These are phyloP conservation scores for Lordiphosa mommai DNA, from an alignment of 1,140 invertebrate species.

Conservation along the genomic window DNA sequence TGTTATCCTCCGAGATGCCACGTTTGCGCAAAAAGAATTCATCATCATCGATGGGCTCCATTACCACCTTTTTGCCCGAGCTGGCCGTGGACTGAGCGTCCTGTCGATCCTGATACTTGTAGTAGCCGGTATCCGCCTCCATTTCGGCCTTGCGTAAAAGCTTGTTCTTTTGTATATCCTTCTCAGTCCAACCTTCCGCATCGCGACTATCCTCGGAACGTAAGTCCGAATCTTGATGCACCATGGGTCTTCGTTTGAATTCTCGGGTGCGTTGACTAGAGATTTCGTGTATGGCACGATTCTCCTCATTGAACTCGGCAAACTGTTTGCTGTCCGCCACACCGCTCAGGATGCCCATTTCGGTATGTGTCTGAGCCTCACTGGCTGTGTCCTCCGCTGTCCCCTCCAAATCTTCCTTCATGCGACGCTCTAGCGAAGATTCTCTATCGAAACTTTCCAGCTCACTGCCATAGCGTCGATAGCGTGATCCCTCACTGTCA, in stretches of 20 bases:
- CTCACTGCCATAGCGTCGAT: slow-evolving; percentile 73
- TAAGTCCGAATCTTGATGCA: slow-evolving; percentile 75
- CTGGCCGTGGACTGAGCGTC: slow-evolving; percentile 78
- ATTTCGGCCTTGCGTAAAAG: slow-evolving; percentile 68
- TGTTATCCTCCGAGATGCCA: slow-evolving; percentile 90
- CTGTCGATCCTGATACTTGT: slow-evolving; percentile 64
- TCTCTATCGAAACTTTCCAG: slow-evolving; percentile 79
- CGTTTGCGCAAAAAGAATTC: slow-evolving; percentile 90
- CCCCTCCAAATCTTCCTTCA: slow-evolving; percentile 70
- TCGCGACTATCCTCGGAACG: slow-evolving; percentile 78
- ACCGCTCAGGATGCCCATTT: slow-evolving; percentile 60
- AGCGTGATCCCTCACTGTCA: slow-evolving; percentile 78
- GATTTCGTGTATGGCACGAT: slow-evolving; percentile 78
- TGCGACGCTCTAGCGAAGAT: slow-evolving; percentile 78
- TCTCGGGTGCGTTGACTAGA: slow-evolving; percentile 66
- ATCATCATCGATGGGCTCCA: slow-evolving; percentile 92
- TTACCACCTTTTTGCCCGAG: slow-evolving; percentile 82
- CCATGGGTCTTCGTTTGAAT: slow-evolving; percentile 73
- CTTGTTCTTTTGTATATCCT: slow-evolving; percentile 71
- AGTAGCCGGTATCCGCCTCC: slow-evolving; percentile 66
- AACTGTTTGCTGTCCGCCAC: slow-evolving; percentile 74
- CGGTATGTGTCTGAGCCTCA: slow-evolving; percentile 52
- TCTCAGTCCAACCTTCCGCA: slow-evolving; percentile 67
- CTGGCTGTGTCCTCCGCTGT: slow-evolving; percentile 58
- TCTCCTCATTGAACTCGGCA: slow-evolving; percentile 77